Evolutionary conservation across 2,797 vertebrate species (phyloP).

Genomic region (Oreonectes daqikongensis): DNA sequence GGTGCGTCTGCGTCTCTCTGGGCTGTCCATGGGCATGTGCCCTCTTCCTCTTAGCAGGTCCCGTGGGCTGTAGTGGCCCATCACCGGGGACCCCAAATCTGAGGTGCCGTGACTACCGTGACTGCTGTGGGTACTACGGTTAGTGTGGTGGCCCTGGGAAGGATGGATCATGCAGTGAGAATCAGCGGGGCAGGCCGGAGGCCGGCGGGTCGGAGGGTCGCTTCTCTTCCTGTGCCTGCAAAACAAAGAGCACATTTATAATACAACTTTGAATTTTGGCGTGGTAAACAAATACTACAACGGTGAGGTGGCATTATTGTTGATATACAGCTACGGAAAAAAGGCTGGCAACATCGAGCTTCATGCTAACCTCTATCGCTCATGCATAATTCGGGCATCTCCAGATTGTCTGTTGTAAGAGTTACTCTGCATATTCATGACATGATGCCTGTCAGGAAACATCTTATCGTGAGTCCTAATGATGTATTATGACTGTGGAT

Average conservation of each 20-base stretch:
- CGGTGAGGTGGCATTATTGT: no score
- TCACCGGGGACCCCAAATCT: slow-evolving; percentile 85
- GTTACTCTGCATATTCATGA: slow-evolving; percentile 26
- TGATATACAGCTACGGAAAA: no score
- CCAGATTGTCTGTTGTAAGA: slow-evolving; percentile 4
- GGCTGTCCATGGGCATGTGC: slow-evolving; percentile 85
- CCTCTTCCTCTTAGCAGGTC: slow-evolving; percentile 86
- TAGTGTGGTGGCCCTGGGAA: slow-evolving; percentile 68
- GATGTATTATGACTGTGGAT: slow-evolving; percentile 3
- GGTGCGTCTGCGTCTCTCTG: slow-evolving; percentile 85
- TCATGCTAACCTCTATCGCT: background rate
- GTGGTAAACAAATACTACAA: no score
- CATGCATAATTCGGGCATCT: slow-evolving; percentile 1
- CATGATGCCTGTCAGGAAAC: slow-evolving; percentile 12
- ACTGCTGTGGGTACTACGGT: slow-evolving; percentile 56
- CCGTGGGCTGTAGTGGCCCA: slow-evolving; percentile 86
- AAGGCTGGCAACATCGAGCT: background rate
- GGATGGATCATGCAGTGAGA: slow-evolving; percentile 88
- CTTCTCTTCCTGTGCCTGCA: slow-evolving; percentile 89
- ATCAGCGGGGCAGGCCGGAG: slow-evolving; percentile 87
- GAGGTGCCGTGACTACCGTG: slow-evolving; percentile 67
- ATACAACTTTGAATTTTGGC: background rate
- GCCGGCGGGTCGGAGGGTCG: slow-evolving; percentile 85
- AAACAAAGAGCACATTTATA: background rate
- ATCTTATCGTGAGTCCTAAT: background rate